Evolutionary conservation across 2,113 vertebrate genomes (phyloP).

Genomic region (Clarias batrachus): DNA sequence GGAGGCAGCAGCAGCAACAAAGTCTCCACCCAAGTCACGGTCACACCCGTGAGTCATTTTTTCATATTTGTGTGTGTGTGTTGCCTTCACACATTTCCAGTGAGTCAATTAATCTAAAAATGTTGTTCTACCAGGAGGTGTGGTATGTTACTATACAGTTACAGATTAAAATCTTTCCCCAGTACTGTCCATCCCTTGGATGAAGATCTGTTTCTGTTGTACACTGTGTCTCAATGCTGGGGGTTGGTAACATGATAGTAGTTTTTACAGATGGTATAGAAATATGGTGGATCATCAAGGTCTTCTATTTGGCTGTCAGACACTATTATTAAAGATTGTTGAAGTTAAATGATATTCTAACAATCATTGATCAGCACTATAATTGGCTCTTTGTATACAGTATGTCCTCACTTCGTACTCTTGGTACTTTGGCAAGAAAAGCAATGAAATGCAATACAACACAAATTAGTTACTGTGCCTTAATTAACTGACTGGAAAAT

Average conservation of each 20-base stretch:
- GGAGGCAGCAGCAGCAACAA: conserved; percentile 37
- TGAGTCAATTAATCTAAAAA: not conserved
- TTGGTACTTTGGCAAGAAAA: not conserved
- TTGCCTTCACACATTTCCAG: not conserved
- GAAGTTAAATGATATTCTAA: no score
- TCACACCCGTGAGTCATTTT: conserved; percentile 44
- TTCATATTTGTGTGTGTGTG: not conserved
- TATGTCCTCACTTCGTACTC: not conserved
- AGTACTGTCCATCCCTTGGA: not conserved
- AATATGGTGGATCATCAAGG: not conserved
- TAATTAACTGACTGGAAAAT: not conserved
- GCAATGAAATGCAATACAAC: not conserved
- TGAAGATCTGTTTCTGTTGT: not conserved
- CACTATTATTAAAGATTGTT: not conserved
- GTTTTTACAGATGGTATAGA: not conserved
- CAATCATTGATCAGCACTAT: not conserved
- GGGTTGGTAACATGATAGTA: not conserved
- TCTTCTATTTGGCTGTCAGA: not conserved
- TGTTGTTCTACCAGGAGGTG: not conserved
- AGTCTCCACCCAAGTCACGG: conserved; percentile 15
- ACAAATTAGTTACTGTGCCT: not conserved
- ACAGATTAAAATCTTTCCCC: not conserved
- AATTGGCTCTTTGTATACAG: not conserved
- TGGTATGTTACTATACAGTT: not conserved
- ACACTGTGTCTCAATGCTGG: not conserved